phyloP scores from a whole-genome alignment of 2,797 vertebrate genomes.

The Oryzias sinensis region DNA sequence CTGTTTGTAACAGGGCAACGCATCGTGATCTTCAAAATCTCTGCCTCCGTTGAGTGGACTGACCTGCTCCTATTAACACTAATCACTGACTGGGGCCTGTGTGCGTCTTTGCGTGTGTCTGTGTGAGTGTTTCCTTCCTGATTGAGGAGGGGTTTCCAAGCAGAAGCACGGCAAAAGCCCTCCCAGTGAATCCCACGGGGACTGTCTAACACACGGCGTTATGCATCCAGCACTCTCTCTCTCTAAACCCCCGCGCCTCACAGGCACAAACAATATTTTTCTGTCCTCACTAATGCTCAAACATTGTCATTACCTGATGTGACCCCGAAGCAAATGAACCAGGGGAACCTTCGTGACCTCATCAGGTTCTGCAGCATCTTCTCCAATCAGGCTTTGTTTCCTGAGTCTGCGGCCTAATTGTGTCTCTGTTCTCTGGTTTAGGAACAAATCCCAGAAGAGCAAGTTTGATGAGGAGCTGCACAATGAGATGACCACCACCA shows the following conservation, averaged over 20 bases:
- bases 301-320: slow-evolving; percentile 50
- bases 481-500: slow-evolving; percentile 93
- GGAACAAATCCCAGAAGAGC: slow-evolving; percentile 90
- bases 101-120: slow-evolving; percentile 53
- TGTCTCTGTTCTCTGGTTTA: slow-evolving; percentile 65
- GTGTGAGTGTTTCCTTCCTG: slow-evolving; percentile 64
- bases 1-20: slow-evolving; percentile 39
- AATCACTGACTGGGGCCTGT: slow-evolving; percentile 47
- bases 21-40: slow-evolving; percentile 22
- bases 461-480: slow-evolving; percentile 92
- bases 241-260: slow-evolving; percentile 26
- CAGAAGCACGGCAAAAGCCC: slow-evolving; percentile 51
- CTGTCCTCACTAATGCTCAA: slow-evolving; percentile 58
- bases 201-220: slow-evolving; percentile 59
- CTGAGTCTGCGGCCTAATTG: slow-evolving; percentile 34
- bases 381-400: slow-evolving; percentile 22
- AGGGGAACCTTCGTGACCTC: slow-evolving; percentile 65
- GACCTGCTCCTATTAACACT: slow-evolving; percentile 53
- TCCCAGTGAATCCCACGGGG: slow-evolving; percentile 41
- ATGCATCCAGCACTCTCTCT: slow-evolving; percentile 49
- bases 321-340: slow-evolving; percentile 48
- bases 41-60: slow-evolving; percentile 36
- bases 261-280: slow-evolving; percentile 29
- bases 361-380: slow-evolving; percentile 49
- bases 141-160: slow-evolving; percentile 47